Base-by-base conservation (phyloP, 2,113 vertebrate genomes). In the Amblyopsis rosae region DNA sequence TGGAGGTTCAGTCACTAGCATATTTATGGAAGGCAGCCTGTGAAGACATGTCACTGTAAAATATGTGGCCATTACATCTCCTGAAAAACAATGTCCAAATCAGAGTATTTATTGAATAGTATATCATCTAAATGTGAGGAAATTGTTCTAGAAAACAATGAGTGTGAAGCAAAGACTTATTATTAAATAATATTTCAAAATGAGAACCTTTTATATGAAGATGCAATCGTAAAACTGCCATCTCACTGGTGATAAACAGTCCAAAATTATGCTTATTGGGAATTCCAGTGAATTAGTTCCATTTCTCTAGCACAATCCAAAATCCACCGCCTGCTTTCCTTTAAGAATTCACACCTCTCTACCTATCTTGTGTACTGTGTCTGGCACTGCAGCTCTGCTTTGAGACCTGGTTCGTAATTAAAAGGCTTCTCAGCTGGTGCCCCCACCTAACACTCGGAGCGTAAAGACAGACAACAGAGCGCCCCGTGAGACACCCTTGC, bases 31-130 rank as follows among this genome's bases (percentile, higher is more conserved):
- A 76, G 74, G 59, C 76, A 53, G 62, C 78, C 86, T 63, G 80
- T 85, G 85, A 88, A 90, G 80, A 90, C 86, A 80, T 72, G 72
- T 86, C 86, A 76, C 57, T 49, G 73, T 87, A 79, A 88, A 89
- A 89, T 81, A 90, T 82, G 81, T 74, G 75, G 77, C 81, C 73
- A 89, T 91, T 89, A 90, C 70, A 64, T 53, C 53, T 59, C 47
- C 45, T 79, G 65, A 80, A 78, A 83, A 82, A 84, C 76, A 89
- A 88, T 72, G 48, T 48, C 72, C 77, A 70, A 67, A 83, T 73
- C 69, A 48, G 16, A 72, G 51, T 67, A 60, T 89, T 82, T 76
- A 86, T 81, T 63, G 72, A 76, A 69, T 53, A 63, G 33, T 78
- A 49, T 32, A 67, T 11, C 73, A 75, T 77, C 32, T 12, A 71